Percentiles rank a stretch among this genome's conserved stretches.
These are phyloP conservation scores for Ceyx erithaca DNA, from an alignment of 2,797 vertebrate genomes.

Conservation along the genomic window DNA sequence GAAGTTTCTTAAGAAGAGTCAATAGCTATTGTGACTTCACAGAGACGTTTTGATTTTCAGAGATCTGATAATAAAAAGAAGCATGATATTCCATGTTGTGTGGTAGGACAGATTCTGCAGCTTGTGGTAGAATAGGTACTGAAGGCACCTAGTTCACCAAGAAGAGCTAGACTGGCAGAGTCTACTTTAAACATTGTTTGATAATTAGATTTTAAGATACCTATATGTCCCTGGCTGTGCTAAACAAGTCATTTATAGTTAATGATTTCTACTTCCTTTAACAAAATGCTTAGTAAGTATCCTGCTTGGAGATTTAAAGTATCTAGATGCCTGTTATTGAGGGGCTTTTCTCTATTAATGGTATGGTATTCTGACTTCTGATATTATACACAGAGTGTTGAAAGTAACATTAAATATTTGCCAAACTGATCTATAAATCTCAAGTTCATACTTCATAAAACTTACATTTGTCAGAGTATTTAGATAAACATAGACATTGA, in stretches of 20 bases:
- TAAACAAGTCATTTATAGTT: background rate
- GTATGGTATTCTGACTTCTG: background rate
- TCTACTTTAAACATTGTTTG: background rate
- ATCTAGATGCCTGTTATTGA: background rate
- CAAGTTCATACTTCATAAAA: background rate
- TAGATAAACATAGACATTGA: background rate
- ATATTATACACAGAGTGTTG: background rate
- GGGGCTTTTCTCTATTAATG: background rate
- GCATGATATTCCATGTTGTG: rapidly evolving
- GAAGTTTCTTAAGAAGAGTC: background rate
- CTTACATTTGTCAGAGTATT: background rate
- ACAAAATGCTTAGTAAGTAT: background rate
- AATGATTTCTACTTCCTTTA: background rate
- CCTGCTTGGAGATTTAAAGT: background rate
- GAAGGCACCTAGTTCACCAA: background rate
- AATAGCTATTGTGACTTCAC: background rate
- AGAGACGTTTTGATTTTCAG: background rate
- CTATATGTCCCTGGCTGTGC: background rate
- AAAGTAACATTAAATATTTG: background rate
- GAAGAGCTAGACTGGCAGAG: background rate
- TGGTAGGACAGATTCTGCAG: background rate
- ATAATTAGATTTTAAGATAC: background rate
- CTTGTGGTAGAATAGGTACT: background rate
- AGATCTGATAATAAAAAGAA: background rate
- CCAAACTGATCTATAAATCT: background rate